Base-by-base conservation (phyloP, 2,797 vertebrate genomes). In the Novumbra hubbsi region DNA sequence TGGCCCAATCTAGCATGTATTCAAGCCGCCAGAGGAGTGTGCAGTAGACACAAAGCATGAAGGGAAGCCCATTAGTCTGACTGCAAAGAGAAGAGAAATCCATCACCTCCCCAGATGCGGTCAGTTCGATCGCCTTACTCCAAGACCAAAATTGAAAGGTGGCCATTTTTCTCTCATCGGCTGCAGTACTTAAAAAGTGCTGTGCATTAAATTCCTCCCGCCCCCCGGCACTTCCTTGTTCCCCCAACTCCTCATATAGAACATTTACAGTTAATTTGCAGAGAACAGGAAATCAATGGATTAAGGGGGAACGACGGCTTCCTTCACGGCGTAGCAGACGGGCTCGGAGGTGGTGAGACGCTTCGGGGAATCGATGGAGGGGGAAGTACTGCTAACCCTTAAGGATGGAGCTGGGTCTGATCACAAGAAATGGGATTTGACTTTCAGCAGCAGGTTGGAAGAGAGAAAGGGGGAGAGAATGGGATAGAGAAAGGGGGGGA, bases 241-340 rank as follows among this genome's bases (percentile, higher is more conserved):
- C 73, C 34, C 55, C n/a, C 2, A 2, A 28, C 73, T 50, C 73
- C 65, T 74, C 73, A 19, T 67, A 65, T 17, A 73, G 49, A 76
- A 80, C 70, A 73, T 72, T 68, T 71, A 66, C 80, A 73, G 74
- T 78, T 79, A 75, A 82, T 84, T 80, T 79, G 73, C 27, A 3
- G 21, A 24, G 64, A 81, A 77, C 71, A 84, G 75, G 49, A 87
- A 84, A 84, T 78, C 60, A 70, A 75, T 81, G 71, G 65, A 72
- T 49, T 72, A 75, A 79, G 30, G 71, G 73, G 68, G 77, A 76
- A 38, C 41, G 76, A 74, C 38, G 70, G 27, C 3, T 41, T 41
- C 68, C 45, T 17, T 60, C 45, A 45, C 72, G n/a, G 24, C 0
- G 1, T 8, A 30, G 21, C 38, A 70, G 16, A 62, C 15, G 16